Conservation (phyloP, 2,113 vertebrate species). For the Cygnus buccinator region DNA sequence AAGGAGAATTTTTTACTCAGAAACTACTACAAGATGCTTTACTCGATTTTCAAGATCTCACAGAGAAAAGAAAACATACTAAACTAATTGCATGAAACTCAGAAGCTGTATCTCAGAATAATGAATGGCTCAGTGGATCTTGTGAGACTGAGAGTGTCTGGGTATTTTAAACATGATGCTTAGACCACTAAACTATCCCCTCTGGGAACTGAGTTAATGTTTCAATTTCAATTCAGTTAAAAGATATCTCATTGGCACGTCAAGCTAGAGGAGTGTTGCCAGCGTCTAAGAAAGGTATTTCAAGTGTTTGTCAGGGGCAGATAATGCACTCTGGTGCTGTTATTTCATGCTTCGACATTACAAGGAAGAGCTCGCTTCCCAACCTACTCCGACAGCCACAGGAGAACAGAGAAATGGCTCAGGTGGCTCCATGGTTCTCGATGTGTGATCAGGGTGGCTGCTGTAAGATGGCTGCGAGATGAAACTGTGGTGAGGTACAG, state of each 20-base stretch:
- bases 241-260: background rate
- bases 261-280: background rate
- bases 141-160: background rate
- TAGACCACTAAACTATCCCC: background rate
- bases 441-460: background rate
- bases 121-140: background rate
- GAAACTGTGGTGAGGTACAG: background rate
- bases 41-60: background rate
- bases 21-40: background rate
- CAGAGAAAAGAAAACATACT: background rate
- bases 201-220: conserved; percentile 2
- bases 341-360: background rate
- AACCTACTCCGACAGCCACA: background rate
- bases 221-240: conserved; percentile 7
- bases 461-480: background rate
- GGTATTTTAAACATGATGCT: background rate
- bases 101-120: background rate
- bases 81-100: background rate
- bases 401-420: background rate
- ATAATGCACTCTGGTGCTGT: background rate
- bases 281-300: background rate
- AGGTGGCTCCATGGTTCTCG: background rate
- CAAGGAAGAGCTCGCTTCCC: background rate
- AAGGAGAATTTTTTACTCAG: background rate
- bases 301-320: background rate